These are phyloP conservation scores for Erpetoichthys calabaricus DNA, from an alignment of 2,797 vertebrate genomes.

Conservation along the genomic window DNA sequence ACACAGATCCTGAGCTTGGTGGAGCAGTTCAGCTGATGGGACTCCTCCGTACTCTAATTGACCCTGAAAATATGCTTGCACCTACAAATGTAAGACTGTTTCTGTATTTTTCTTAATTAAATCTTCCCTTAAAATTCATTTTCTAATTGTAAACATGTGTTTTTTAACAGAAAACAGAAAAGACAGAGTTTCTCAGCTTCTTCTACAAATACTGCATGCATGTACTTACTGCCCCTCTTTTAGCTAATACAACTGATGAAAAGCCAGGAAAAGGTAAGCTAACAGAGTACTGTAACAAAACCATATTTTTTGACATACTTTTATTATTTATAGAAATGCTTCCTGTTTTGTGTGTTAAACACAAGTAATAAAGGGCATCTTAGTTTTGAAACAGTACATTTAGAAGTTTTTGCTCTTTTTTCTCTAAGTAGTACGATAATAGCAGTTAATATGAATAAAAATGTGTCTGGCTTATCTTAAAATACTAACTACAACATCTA, in stretches of 20 bases:
- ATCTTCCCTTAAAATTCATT: slow-evolving; percentile 1
- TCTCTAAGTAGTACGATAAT: too few species aligned
- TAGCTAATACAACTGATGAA: slow-evolving; percentile 90
- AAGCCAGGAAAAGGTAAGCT: slow-evolving; percentile 70
- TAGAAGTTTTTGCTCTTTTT: too few species aligned
- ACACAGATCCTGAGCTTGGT: slow-evolving; percentile 90
- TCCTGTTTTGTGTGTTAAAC: too few species aligned
- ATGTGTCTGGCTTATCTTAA: too few species aligned
- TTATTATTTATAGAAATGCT: too few species aligned
- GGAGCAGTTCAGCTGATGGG: slow-evolving; percentile 97
- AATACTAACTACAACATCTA: too few species aligned
- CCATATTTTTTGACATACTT: not conserved
- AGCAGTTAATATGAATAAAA: too few species aligned
- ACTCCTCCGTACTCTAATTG: slow-evolving; percentile 87
- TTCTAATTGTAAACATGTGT: not conserved
- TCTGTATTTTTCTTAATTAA: not conserved
- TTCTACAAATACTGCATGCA: slow-evolving; percentile 99
- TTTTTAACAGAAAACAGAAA: slow-evolving; percentile 81
- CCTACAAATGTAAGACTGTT: slow-evolving; percentile 76
- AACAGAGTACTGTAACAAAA: not conserved
- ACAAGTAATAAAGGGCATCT: too few species aligned
- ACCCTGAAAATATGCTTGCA: slow-evolving; percentile 96
- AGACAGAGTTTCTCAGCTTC: slow-evolving; percentile 96
- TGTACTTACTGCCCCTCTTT: slow-evolving; percentile 85
- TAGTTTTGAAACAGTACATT: too few species aligned